Evolutionary conservation across 2,797 vertebrate species (phyloP), one percentile per base, ranked within the genome.

Genomic region (Sebastes trivittatus): DNA sequence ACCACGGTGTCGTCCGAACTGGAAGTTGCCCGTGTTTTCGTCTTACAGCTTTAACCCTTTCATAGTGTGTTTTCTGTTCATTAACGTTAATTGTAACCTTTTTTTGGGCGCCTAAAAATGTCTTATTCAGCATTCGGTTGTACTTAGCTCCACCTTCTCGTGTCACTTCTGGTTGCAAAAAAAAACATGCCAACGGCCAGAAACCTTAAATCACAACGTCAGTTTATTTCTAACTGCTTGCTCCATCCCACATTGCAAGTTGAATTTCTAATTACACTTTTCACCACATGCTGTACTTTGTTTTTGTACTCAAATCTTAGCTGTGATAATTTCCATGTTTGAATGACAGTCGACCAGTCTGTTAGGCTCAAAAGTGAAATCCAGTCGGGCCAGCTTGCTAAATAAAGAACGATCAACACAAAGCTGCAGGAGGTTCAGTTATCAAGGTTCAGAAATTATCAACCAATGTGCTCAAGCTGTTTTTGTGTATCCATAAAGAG

Each of bases 341-440:
- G 74, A 84, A 71, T 56, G 74, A 79, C 80, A 85, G 70, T 27
- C 75, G 4, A 66, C 30, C 75, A 74, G 73, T 22, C 71, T 61
- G 58, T 29, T 58, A 23, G 25, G 23, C 32, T 71, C 38, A 29
- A 66, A 23, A 71, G 42, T 38, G 52, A n/a, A 75, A 73, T 59
- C 70, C 74, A 77, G 46, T 64, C 64, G 34, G 42, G 52, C 34
- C 30, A 34, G 30, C 56, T 55, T 59, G n/a, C 62, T 71, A 75
- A 78, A 83, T 76, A 56, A 67, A 78, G 54, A 68, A 32, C 7
- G 7, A 75, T 71, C 68, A 72, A 36, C 36, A 38, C 36, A 23
- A 27, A 64, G 72, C 71, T 75, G 76, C 63, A 58, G 34, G 10
- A 55, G 46, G 27, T 76, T 82, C n/a, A 75, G 14, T 46, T 72